These are phyloP conservation scores for Pocillopora verrucosa DNA, from an alignment of 64 coral and sea anemone genomes.

Conservation along the genomic window DNA sequence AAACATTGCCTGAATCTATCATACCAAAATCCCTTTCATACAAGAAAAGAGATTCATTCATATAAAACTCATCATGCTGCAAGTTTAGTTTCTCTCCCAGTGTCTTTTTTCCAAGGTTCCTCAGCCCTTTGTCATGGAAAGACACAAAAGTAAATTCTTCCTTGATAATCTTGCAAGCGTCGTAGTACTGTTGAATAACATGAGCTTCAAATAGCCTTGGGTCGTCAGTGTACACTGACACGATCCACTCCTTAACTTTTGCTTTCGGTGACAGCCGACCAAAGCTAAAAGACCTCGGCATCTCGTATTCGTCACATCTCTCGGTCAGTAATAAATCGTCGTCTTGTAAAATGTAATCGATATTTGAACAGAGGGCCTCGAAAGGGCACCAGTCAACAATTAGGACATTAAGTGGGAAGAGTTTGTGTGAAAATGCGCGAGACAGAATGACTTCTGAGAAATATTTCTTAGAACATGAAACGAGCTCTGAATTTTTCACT, in stretches of 20 bases:
- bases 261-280: neutral
- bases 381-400: slow-evolving; percentile 1
- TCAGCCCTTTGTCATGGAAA: no score
- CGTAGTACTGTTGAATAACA: neutral
- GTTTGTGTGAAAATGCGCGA: neutral
- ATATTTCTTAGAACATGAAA: neutral
- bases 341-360: slow-evolving; percentile 35
- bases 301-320: neutral
- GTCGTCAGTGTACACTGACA: neutral
- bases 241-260: neutral
- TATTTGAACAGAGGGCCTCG: slow-evolving; percentile 19
- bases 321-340: slow-evolving; percentile 12
- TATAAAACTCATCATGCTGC: no score
- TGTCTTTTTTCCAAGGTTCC: no score
- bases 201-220: slow-evolving; percentile 1
- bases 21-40: no score
- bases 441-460: slow-evolving; percentile 15
- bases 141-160: no score
- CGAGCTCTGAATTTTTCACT: no score
- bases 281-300: slow-evolving; percentile 30
- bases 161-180: no score
- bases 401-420: slow-evolving; percentile 8
- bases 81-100: no score
- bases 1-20: no score
- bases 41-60: no score